Conservation (phyloP, 1,140 invertebrate species). For the Bathynomus jamesi region DNA sequence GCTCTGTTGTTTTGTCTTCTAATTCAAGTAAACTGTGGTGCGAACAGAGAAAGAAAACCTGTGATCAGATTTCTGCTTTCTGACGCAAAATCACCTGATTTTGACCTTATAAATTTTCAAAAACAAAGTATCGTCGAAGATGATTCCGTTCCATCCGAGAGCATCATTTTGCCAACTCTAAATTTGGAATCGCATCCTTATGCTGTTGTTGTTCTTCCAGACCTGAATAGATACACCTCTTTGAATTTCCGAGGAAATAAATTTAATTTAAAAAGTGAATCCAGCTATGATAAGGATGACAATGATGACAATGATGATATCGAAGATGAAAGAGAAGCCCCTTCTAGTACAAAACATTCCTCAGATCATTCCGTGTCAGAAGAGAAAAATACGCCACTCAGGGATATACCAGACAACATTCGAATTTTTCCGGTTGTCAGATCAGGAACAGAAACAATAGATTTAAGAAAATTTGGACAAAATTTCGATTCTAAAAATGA, state of each 20-base stretch:
- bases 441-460: not conserved
- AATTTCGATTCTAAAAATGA: too few species aligned
- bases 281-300: not conserved
- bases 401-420: too few species aligned
- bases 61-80: not conserved
- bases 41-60: not conserved
- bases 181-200: not conserved
- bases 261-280: not conserved
- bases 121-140: not conserved
- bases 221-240: not conserved
- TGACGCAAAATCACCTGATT: not conserved
- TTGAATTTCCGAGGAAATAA: not conserved
- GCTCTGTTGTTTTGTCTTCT: too few species aligned
- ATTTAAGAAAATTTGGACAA: not conserved
- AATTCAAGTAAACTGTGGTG: too few species aligned
- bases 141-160: not conserved
- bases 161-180: not conserved
- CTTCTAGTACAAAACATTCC: not conserved
- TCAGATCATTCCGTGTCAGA: too few species aligned
- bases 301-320: not conserved
- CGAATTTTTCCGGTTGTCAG: not conserved
- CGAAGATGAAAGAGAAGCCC: not conserved
- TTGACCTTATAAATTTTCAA: not conserved
- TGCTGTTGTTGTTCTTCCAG: not conserved
- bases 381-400: too few species aligned